Percentiles rank a stretch among this genome's conserved stretches.
These are phyloP conservation scores for Chymomyza fuscimana DNA, from an alignment of 2,888 invertebrate genomes.

Conservation along the genomic window DNA sequence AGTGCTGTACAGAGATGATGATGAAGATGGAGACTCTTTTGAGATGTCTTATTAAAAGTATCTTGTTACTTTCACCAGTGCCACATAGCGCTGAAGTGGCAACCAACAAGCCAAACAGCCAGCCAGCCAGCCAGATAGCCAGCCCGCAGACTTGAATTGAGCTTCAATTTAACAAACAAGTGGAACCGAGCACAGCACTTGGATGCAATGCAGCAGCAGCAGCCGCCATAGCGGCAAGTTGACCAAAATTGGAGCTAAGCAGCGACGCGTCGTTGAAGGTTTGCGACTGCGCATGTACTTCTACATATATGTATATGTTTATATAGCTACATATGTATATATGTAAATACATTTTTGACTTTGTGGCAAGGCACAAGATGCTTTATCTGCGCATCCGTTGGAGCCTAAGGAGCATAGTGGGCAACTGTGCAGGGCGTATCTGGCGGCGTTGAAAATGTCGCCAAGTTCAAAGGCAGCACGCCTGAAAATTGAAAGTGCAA, in stretches of 20 bases:
- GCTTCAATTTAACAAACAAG: constrained; percentile 6
- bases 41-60: constrained; percentile 75
- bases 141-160: constrained; percentile 2
- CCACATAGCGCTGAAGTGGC: constrained; percentile 30
- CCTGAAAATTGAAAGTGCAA: not conserved
- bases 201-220: not conserved
- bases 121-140: not conserved
- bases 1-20: constrained; percentile 1
- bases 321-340: not conserved
- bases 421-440: not conserved
- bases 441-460: not conserved
- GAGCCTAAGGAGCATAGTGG: too few relatives aligned
- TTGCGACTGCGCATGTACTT: not conserved
- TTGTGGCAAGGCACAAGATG: not conserved
- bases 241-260: constrained; percentile 3
- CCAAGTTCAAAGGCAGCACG: not conserved
- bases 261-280: not conserved
- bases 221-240: not conserved
- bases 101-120: constrained; percentile 21
- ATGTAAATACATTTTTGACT: not conserved
- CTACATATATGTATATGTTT: not conserved
- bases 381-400: not conserved
- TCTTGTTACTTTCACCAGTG: constrained; percentile 70
- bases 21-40: constrained; percentile 16
- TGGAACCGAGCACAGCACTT: not conserved